Base-by-base conservation (phyloP, 1,140 invertebrate genomes). In the Nebria ingens region DNA sequence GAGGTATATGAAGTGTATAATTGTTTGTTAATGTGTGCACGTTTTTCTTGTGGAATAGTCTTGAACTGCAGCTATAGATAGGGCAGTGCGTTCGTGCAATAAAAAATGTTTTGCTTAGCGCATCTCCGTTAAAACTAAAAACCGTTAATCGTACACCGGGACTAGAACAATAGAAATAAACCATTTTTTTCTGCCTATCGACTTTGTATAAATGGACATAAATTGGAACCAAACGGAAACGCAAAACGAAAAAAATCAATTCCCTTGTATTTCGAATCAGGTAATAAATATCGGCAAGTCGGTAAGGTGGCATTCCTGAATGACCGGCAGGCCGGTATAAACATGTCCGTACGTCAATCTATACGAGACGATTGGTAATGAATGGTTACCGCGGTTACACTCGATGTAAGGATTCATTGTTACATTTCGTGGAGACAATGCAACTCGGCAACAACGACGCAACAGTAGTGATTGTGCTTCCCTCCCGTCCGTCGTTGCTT, bases 261-360 rank as follows among this genome's bases (percentile, higher is more conserved):
- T n/a, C n/a, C n/a, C 40, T 9, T 17, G 42, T 51, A 53, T 57
- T 57, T 57, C 52, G 51, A 52, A 53, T 45, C 52, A 20, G 42
- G 58, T 61, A 51, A 64, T 64, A 64, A 64, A 64, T 62, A 64
- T 61, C 54, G 55, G 40, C 40, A 17, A 45, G 40, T 45, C 40
- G 40, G 40, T 56, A 53, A 54, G 56, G 59, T 59, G 58, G 63
- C 63, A 62, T 64, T 64, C 63, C 58, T 62, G 59, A 61, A 62
- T 61, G 58, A 64, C 58, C 58, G 56, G 55, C 55, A 58, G 58
- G 53, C 58, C 57, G 54, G 57, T 59, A 45, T 45, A 45, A 45
- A 45, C 40, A 45, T 45, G 40, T 45, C 40, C 9, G 40, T 9
- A 6, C 40, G 40, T 45, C 40, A 45, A 45, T 45, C 40, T n/a